Conservation (phyloP, 2,888 invertebrate genomes). For the Phasia obesa region DNA sequence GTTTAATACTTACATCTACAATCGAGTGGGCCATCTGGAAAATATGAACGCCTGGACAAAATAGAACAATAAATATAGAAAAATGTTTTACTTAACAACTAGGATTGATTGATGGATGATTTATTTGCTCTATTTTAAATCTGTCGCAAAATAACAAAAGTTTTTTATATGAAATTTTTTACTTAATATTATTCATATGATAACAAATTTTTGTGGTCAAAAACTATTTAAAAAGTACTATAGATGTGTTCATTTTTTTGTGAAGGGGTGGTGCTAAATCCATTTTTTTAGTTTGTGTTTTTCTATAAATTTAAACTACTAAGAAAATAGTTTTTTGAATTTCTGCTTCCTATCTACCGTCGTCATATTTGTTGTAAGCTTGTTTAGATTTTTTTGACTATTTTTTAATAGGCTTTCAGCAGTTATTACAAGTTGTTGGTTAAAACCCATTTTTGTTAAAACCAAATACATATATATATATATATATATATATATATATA, state of each 20-base stretch:
- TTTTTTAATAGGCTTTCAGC: conserved; percentile 57
- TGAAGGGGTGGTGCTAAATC: too few species aligned
- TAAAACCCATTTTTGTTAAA: not conserved
- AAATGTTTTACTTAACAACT: too few species aligned
- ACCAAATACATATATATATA: not conserved
- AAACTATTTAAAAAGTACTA: too few species aligned
- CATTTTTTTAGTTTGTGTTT: not conserved
- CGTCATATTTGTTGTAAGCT: not conserved
- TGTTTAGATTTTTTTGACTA: conserved; percentile 68
- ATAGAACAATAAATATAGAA: conserved; percentile 56
- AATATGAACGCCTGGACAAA: conserved; percentile 65
- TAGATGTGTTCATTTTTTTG: too few species aligned
- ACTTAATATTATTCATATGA: too few species aligned
- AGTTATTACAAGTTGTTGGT: conserved; percentile 24
- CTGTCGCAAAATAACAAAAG: not conserved
- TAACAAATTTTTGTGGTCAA: too few species aligned
- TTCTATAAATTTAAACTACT: not conserved
- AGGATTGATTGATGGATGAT: not conserved
- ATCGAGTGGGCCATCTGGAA: conserved; percentile 14
- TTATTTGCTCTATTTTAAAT: too few species aligned
- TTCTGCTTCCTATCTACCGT: not conserved
- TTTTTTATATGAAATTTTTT: not conserved
- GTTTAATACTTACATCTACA: not conserved
- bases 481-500: not conserved
- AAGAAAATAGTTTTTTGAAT: too few species aligned